Base-by-base conservation (phyloP, 2,797 vertebrate species). In the Anabacerthia variegaticeps region DNA sequence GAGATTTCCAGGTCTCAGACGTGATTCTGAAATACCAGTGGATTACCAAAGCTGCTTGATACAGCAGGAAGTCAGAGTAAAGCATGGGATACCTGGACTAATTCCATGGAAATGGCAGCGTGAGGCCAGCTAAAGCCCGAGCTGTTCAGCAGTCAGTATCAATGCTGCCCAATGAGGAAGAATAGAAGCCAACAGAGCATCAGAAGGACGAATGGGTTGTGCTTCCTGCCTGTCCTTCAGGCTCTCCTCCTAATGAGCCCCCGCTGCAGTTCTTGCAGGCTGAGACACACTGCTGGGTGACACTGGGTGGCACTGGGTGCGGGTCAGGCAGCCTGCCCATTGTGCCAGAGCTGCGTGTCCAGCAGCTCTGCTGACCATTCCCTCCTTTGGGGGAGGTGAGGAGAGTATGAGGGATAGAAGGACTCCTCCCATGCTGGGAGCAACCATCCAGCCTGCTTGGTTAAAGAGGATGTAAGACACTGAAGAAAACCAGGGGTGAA, bases 41-140 rank as follows among this genome's bases (percentile, higher is more conserved):
- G 54, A 76, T 91, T 88, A 88, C 58, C n/a, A 41, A 28, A 78
- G 19, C 12, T 88, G 74, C 61, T 84, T 30, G 28, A 63, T 91
- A 34, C 18, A 52, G 2, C 6, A 89, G 71, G 61, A 54, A 93
- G 48, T 76, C 8, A 5, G 68, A 94, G 41, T 68, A 54, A 79
- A 78, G 46, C 56, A 14, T 66, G 80, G 79, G 44, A 37, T 81
- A 43, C 49, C 71, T 89, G 81, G 87, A 39, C 20, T 94, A 78
- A 96, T 93, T 91, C 73, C 34, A 56, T 65, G 71, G 44, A 48
- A 93, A 80, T 37, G 55, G 88, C 56, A 44, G 44, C 92, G 80
- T 54, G 88, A 73, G 66, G 85, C 54, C n/a, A 55, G 89, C 66
- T 86, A 37, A 59, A 58, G 72, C 56, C 36, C 5, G 16, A 52